phyloP scores from a whole-genome alignment of 2,888 invertebrate species.

The Leptarthrus brevirostris region DNA sequence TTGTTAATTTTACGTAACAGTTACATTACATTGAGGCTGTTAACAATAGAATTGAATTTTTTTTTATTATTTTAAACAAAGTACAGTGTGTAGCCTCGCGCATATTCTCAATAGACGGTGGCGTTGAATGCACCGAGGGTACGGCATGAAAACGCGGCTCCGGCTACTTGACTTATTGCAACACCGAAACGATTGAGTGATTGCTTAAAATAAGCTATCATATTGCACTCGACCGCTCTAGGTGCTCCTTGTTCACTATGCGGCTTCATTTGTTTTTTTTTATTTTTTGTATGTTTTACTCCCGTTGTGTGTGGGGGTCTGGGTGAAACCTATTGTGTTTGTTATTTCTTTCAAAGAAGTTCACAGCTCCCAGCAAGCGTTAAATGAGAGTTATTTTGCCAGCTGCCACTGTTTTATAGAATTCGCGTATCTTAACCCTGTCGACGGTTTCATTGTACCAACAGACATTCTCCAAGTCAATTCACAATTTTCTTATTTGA shows the following conservation, averaged over 20 bases:
- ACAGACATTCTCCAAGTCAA: not conserved
- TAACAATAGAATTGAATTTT: constrained; percentile 39
- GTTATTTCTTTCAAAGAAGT: constrained; percentile 21
- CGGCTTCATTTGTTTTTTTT: not conserved
- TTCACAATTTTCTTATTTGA: not conserved
- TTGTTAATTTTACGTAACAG: constrained; percentile 45
- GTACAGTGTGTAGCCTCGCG: constrained; percentile 23
- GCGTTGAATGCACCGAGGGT: constrained; percentile 23
- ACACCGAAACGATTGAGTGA: constrained; percentile 44
- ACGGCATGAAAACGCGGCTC: constrained; percentile 20
- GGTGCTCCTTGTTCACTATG: constrained; percentile 11
- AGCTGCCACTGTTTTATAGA: constrained; percentile 6
- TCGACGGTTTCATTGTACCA: constrained; percentile 18
- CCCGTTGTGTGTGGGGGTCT: not conserved
- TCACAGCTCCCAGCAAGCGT: constrained; percentile 9
- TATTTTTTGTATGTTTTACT: too few relatives aligned
- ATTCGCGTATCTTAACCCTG: not conserved
- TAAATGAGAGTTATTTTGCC: constrained; percentile 37
- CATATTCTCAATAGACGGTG: constrained; percentile 16
- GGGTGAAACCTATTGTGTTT: constrained; percentile 31
- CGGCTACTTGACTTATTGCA: constrained; percentile 46
- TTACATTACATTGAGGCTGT: constrained; percentile 29
- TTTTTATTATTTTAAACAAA: constrained; percentile 17
- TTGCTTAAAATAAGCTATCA: constrained; percentile 44
- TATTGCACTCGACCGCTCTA: constrained; percentile 45